These are phyloP conservation scores for Torymus auratus DNA, from an alignment of 2,888 invertebrate species.

Conservation along the genomic window DNA sequence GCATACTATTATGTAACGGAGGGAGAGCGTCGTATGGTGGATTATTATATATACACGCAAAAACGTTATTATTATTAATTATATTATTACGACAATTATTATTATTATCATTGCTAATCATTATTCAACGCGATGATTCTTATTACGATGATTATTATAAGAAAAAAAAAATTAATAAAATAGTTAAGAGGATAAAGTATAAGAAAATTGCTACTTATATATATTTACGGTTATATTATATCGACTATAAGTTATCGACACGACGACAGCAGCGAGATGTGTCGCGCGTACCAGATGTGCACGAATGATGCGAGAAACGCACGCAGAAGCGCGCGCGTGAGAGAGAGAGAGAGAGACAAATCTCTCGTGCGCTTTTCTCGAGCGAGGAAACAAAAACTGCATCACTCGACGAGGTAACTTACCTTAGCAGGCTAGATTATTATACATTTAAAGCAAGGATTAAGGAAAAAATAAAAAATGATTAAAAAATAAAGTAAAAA, in stretches of 20 bases:
- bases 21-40: not conserved
- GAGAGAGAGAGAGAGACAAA: slow-evolving; percentile 19
- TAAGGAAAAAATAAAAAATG: slow-evolving; percentile 1
- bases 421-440: slow-evolving; percentile 73
- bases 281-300: slow-evolving; percentile 57
- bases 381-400: no score
- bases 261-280: slow-evolving; percentile 55
- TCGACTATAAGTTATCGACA: slow-evolving; percentile 59
- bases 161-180: slow-evolving; percentile 44
- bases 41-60: slow-evolving; percentile 26
- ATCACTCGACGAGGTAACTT: slow-evolving; percentile 59
- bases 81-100: slow-evolving; percentile 48
- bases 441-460: slow-evolving; percentile 49
- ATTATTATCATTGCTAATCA: slow-evolving; percentile 62
- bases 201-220: slow-evolving; percentile 55
- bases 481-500: slow-evolving; percentile 26
- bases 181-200: slow-evolving; percentile 1
- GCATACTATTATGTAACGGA: no score
- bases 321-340: slow-evolving; percentile 21
- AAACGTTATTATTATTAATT: not conserved
- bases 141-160: slow-evolving; percentile 44
- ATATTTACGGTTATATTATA: slow-evolving; percentile 60
- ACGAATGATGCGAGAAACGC: slow-evolving; percentile 60
- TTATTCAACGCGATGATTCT: slow-evolving; percentile 46
- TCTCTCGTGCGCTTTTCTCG: no score